Conservation (phyloP, 2,113 vertebrate species). For the Oryzias woworae region DNA sequence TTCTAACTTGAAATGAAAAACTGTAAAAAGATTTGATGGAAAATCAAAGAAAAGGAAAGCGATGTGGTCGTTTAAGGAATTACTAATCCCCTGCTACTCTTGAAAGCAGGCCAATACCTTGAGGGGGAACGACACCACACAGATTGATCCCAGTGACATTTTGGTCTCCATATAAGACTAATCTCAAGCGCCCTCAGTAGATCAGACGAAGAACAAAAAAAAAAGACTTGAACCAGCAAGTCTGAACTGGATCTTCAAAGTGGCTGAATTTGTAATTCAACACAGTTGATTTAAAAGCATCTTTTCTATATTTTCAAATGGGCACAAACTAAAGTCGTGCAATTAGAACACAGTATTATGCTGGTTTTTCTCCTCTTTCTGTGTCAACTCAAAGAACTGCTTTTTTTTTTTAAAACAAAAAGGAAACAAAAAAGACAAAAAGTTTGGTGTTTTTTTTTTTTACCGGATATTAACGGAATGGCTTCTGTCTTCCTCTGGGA, state of each 20-base stretch:
- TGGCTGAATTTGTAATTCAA: slow-evolving; percentile 28
- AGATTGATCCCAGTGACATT: slow-evolving; percentile 13
- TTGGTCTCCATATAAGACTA: slow-evolving; percentile 35
- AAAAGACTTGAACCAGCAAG: slow-evolving; percentile 65
- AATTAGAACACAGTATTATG: slow-evolving; percentile 32
- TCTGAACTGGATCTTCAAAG: slow-evolving; percentile 7
- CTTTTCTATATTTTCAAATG: slow-evolving; percentile 2
- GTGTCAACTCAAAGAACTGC: background rate
- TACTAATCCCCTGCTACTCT: slow-evolving; percentile 28
- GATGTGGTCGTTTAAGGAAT: slow-evolving; percentile 21
- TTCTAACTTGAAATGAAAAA: slow-evolving; percentile 21
- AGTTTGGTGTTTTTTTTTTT: slow-evolving; percentile 31
- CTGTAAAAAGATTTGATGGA: slow-evolving; percentile 9
- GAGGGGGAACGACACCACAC: slow-evolving; percentile 1
- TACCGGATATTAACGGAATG: slow-evolving; percentile 52
- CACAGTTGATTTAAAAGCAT: slow-evolving; percentile 23
- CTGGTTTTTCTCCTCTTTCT: slow-evolving; percentile 15
- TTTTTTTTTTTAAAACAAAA: slow-evolving; percentile 29
- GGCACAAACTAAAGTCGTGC: background rate
- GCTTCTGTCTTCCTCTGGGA: slow-evolving; percentile 52
- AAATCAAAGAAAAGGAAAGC: slow-evolving; percentile 34
- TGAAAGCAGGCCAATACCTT: slow-evolving; percentile 19
- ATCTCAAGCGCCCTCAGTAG: slow-evolving; percentile 53
- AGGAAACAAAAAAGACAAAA: slow-evolving; percentile 30
- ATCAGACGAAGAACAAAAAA: slow-evolving; percentile 10